Percentiles rank a stretch among this genome's conserved stretches.
phyloP scores from a whole-genome alignment of 2,113 vertebrate species.

The Clarias macrocephalus region DNA sequence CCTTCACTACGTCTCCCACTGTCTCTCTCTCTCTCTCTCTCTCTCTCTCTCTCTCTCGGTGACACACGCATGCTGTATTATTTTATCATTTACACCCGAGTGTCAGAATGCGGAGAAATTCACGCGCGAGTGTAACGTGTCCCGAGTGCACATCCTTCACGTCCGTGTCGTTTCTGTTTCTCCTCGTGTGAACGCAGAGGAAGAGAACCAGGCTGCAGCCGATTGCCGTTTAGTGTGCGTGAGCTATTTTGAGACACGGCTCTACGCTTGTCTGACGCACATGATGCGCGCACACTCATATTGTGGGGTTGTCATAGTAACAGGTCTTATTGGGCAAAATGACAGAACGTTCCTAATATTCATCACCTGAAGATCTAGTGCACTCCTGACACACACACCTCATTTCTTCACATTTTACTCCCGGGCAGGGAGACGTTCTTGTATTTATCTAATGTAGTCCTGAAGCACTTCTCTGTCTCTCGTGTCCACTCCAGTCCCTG shows the following conservation, averaged over 20 bases:
- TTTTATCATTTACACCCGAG: neutral
- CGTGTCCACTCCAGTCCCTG: no score
- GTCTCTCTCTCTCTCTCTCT: neutral
- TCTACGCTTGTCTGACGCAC: constrained; percentile 46
- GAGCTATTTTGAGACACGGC: constrained; percentile 54
- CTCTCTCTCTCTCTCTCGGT: neutral
- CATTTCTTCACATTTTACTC: neutral
- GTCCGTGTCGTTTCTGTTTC: neutral
- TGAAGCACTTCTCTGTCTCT: no score
- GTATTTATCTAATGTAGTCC: no score
- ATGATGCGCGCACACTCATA: neutral
- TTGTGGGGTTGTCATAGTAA: constrained; percentile 36
- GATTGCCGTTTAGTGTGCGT: neutral
- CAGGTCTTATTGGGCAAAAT: neutral
- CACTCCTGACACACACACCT: neutral
- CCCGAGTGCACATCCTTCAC: neutral
- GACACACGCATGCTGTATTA: neutral
- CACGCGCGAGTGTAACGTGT: neutral
- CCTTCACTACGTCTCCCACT: neutral
- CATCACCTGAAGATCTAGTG: neutral
- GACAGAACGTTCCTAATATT: neutral
- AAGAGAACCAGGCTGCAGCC: neutral
- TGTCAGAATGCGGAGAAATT: neutral
- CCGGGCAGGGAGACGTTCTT: no score
- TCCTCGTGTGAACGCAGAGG: neutral